Conservation (phyloP, 2,888 invertebrate species). For the Mythimna pallens region DNA sequence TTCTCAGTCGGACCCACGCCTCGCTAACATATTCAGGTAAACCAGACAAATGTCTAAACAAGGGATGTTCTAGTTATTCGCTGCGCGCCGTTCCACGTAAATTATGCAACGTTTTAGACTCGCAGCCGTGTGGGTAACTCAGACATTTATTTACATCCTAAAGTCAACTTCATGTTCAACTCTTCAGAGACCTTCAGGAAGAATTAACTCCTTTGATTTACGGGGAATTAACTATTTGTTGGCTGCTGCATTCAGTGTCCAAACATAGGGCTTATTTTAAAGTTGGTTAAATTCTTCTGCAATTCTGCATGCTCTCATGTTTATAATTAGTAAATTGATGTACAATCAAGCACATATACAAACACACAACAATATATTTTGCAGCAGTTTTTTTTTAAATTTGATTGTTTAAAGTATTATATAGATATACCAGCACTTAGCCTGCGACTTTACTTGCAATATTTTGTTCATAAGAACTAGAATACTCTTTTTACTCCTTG, state of each 20-base stretch:
- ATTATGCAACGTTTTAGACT: constrained; percentile 61
- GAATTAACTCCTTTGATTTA: constrained; percentile 41
- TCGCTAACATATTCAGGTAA: constrained; percentile 59
- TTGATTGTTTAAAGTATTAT: not conserved
- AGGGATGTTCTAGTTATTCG: constrained; percentile 54
- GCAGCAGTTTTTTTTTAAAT: not conserved
- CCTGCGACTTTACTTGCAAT: too few relatives aligned
- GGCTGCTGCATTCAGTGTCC: not conserved
- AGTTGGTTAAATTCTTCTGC: not conserved
- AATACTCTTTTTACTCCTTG: too few relatives aligned
- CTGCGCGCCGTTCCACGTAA: constrained; percentile 54
- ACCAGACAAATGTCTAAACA: constrained; percentile 60
- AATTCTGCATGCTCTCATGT: not conserved
- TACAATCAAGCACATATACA: not conserved
- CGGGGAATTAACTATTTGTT: constrained; percentile 44
- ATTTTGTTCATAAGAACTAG: too few relatives aligned
- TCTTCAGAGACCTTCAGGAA: constrained; percentile 14
- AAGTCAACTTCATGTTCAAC: constrained; percentile 41
- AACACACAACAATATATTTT: not conserved
- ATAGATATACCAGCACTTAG: too few relatives aligned
- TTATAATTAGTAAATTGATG: not conserved
- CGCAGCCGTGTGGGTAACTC: constrained; percentile 27
- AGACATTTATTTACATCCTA: constrained; percentile 54
- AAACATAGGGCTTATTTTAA: constrained; percentile 11
- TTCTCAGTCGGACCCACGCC: constrained; percentile 35